Percentiles rank a stretch among this genome's conserved stretches.
phyloP scores from a whole-genome alignment of 2,113 vertebrate genomes.

The Sminthopsis crassicaudata region DNA sequence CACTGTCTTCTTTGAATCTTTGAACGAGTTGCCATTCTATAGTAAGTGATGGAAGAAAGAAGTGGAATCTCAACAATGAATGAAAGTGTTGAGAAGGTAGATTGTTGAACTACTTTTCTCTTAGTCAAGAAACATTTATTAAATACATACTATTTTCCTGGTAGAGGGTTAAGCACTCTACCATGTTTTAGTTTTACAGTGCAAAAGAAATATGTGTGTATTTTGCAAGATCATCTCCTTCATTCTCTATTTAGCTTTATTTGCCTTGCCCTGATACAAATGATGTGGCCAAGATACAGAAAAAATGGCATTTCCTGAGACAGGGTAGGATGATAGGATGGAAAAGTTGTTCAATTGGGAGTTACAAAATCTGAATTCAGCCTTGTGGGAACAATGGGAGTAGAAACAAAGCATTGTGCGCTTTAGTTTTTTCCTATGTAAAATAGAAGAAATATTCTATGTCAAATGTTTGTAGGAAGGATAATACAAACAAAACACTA shows the following conservation, averaged over 20 bases:
- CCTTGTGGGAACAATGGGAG: background rate
- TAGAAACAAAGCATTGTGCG: background rate
- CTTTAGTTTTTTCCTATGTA: background rate
- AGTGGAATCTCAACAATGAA: constrained; percentile 49
- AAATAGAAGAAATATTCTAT: background rate
- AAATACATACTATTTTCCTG: background rate
- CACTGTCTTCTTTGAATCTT: constrained; percentile 42
- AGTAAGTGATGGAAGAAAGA: background rate
- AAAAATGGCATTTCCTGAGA: background rate
- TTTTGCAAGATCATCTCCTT: background rate
- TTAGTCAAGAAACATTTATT: background rate
- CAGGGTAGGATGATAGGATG: background rate
- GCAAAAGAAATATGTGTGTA: background rate
- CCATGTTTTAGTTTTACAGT: background rate
- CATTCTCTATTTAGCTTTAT: background rate
- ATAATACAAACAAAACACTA: background rate
- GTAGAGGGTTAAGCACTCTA: background rate
- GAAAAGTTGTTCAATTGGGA: background rate
- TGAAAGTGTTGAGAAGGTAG: constrained; percentile 38
- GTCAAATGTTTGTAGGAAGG: background rate
- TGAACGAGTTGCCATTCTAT: constrained; percentile 27
- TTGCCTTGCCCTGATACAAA: background rate
- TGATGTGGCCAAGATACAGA: background rate
- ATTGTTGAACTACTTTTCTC: background rate
- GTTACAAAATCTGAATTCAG: background rate